Percentiles rank a stretch among this genome's conserved stretches.
These are phyloP conservation scores for Leptinotarsa peninsularis DNA, from an alignment of 2,888 invertebrate genomes.

Conservation along the genomic window DNA sequence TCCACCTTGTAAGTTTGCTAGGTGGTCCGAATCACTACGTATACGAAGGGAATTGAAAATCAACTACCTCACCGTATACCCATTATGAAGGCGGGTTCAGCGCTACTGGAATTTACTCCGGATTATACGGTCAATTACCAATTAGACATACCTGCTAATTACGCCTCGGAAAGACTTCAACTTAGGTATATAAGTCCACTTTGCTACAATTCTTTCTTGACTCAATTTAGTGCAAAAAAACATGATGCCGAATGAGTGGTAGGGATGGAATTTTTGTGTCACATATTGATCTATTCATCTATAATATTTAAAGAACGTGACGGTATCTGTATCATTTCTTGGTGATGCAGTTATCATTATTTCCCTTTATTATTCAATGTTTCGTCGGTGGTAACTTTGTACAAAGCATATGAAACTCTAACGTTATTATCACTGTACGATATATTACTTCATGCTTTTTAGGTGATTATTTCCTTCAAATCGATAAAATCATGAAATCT, in stretches of 20 bases:
- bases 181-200: constrained; percentile 24
- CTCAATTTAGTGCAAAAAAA: constrained; percentile 4
- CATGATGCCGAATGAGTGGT: constrained; percentile 3
- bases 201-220: constrained; percentile 4
- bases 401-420: too few species aligned
- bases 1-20: not conserved
- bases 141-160: constrained; percentile 59
- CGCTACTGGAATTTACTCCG: constrained; percentile 57
- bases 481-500: too few species aligned
- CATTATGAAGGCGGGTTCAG: constrained; percentile 49
- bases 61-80: constrained; percentile 20
- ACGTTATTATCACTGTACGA: too few species aligned
- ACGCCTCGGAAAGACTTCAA: constrained; percentile 34
- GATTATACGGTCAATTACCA: constrained; percentile 60
- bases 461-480: too few species aligned
- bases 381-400: too few species aligned
- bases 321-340: too few species aligned
- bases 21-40: constrained; percentile 11
- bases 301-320: too few species aligned
- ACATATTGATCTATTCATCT: too few species aligned
- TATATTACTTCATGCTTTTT: too few species aligned
- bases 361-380: too few species aligned
- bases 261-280: not conserved
- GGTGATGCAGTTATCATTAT: too few species aligned
- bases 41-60: constrained; percentile 11